phyloP scores from a whole-genome alignment of 1,140 invertebrate genomes.

The Macrostomum lignano region DNA sequence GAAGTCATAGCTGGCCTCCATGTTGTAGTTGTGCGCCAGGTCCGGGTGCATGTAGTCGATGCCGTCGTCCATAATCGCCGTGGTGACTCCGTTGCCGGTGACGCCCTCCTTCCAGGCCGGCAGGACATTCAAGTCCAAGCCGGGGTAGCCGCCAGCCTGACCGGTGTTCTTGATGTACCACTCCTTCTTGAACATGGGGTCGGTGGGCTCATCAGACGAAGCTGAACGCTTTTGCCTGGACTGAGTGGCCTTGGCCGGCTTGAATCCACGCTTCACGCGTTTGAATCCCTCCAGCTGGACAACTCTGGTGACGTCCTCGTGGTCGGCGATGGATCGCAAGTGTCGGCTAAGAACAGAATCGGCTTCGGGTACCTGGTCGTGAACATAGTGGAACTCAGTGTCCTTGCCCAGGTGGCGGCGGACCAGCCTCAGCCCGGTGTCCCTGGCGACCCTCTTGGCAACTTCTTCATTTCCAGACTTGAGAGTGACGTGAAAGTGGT shows the following conservation, averaged over 20 bases:
- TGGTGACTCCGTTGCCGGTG: constrained; percentile 89
- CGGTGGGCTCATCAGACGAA: no score
- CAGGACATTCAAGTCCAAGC: constrained; percentile 83
- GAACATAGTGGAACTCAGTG: no score
- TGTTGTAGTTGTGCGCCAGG: constrained; percentile 29
- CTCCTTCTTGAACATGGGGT: constrained; percentile 70
- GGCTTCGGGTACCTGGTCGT: no score
- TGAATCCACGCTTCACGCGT: constrained; percentile 3
- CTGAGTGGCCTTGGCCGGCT: no score
- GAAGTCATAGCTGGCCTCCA: constrained; percentile 78
- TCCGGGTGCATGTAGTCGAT: constrained; percentile 8
- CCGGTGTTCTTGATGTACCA: constrained; percentile 95
- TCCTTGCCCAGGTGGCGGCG: no score
- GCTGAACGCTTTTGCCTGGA: no score
- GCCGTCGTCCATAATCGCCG: constrained; percentile 99
- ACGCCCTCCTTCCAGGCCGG: constrained; percentile 66
- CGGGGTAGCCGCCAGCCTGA: constrained; percentile 81
- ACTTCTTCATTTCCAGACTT: no score
- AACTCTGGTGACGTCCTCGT: background rate
- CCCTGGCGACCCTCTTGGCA: no score
- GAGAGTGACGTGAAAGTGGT: no score
- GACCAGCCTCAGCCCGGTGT: no score
- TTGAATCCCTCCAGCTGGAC: background rate
- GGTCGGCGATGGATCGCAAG: no score
- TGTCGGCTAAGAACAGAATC: no score